Base-by-base conservation (phyloP, 1,140 invertebrate genomes). In the Trichogramma pretiosum region DNA sequence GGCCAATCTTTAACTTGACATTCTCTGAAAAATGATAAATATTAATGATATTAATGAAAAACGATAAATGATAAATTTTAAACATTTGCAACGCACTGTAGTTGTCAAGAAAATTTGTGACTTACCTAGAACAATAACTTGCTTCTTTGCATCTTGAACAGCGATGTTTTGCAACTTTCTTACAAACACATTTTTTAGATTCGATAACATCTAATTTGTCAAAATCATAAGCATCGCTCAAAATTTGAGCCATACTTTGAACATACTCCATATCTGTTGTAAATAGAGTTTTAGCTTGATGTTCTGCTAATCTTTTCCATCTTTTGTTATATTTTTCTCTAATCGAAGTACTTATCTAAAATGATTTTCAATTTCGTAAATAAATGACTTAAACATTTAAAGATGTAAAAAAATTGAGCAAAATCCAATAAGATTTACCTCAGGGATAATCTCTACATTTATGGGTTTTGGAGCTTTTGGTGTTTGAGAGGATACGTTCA, bases 381-480 rank as follows among this genome's bases (percentile, higher is more conserved):
- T 13, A 14, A 35, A n/a, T 11, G 16, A 11, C 14, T 35, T 35
- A n/a, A 13, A 14, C 16, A 16, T 35, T 35, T 11, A 8, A 11
- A 35, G 10, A 11, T 35, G 14, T 35, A 7, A 8, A 30, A 24
- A 36, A 22, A 22, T 44, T 35, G 26, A 3, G 10, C 24, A 51
- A 10, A 42, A 47, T 34, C 22, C 18, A 4, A 23, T 28, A 26
- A 23, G 35, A 36, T 14, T 57, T 61, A 74, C 72, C 56, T 74
- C 56, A 3, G 78, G 75, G 30, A 82, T 48, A 30, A 79, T 64
- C 74, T 85, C 82, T 3, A 85, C 59, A 16, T 77, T 55, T 41
- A 77, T 53, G 26, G 63, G 65, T 35, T 50, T 57, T 52, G 66
- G 59, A 10, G 53, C 46, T 18, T 53, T 63, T 8, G 59, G 54